Conservation (phyloP, 2,888 invertebrate species). For the Xestia ashworthii region DNA sequence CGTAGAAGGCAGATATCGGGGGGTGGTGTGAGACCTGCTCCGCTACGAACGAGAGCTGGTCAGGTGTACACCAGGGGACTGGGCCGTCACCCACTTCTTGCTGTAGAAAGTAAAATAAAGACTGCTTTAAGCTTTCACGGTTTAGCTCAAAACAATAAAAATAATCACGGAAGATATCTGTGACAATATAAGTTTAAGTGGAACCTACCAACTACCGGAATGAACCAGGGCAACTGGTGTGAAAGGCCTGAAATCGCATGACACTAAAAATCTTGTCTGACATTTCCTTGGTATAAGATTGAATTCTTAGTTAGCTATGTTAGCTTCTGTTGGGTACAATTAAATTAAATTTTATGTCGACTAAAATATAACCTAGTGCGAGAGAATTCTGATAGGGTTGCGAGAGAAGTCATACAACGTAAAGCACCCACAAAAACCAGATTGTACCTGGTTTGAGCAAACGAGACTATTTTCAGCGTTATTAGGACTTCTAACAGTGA, state of each 20-base stretch:
- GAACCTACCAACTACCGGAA: too few species aligned
- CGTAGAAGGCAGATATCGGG: constrained; percentile 99
- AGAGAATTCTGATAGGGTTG: background rate
- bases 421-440: background rate
- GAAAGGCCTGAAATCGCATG: background rate
- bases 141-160: too few species aligned
- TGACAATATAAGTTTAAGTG: too few species aligned
- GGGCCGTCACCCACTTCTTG: constrained; percentile 94
- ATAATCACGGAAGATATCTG: too few species aligned
- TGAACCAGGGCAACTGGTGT: background rate
- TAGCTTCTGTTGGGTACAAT: background rate
- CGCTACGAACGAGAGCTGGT: constrained; percentile 98
- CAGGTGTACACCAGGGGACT: constrained; percentile 96
- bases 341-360: background rate
- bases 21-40: constrained; percentile 99
- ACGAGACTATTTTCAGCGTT: background rate
- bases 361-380: background rate
- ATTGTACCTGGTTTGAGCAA: background rate
- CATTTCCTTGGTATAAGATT: background rate
- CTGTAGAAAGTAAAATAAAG: constrained; percentile 58
- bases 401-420: background rate
- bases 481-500: too few species aligned
- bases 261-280: background rate
- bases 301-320: background rate
- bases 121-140: too few species aligned